Percentiles rank a stretch among this genome's conserved stretches.
phyloP scores from a whole-genome alignment of 2,888 invertebrate genomes.

The Thereva nobilitata region DNA sequence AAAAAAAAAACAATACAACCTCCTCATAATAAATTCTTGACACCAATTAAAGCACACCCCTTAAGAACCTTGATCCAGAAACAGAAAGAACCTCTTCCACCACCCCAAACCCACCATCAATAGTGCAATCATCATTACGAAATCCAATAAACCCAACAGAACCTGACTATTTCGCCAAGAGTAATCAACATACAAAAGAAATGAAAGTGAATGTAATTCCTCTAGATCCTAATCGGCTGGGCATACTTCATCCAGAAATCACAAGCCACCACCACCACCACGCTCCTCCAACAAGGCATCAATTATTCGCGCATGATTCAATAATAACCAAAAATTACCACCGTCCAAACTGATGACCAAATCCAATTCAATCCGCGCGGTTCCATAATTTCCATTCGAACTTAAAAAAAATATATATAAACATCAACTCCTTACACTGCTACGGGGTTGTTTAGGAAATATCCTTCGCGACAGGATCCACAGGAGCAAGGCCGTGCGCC shows the following conservation, averaged over 20 bases:
- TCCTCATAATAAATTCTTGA: too few relatives aligned
- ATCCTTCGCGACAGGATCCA: neutral
- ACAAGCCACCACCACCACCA: neutral
- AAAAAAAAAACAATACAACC: too few relatives aligned
- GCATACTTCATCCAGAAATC: neutral
- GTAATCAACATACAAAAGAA: too few relatives aligned
- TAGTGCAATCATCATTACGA: constrained; percentile 12
- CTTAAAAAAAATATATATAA: too few relatives aligned
- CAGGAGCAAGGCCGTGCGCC: neutral
- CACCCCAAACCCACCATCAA: neutral
- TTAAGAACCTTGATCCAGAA: too few relatives aligned
- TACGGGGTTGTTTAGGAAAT: neutral
- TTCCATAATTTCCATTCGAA: too few relatives aligned
- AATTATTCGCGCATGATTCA: constrained; percentile 18
- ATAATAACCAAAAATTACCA: constrained; percentile 5
- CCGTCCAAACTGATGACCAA: neutral
- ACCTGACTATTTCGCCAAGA: neutral
- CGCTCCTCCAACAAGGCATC: constrained; percentile 7
- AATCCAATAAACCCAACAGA: neutral
- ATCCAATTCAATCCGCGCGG: too few relatives aligned
- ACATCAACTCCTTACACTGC: too few relatives aligned
- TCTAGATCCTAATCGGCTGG: neutral
- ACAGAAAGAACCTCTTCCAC: neutral
- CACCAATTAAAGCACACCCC: too few relatives aligned
- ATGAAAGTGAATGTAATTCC: too few relatives aligned